Evolutionary conservation across 2,888 invertebrate species (phyloP).

Genomic region (Chelonus formosanus): DNA sequence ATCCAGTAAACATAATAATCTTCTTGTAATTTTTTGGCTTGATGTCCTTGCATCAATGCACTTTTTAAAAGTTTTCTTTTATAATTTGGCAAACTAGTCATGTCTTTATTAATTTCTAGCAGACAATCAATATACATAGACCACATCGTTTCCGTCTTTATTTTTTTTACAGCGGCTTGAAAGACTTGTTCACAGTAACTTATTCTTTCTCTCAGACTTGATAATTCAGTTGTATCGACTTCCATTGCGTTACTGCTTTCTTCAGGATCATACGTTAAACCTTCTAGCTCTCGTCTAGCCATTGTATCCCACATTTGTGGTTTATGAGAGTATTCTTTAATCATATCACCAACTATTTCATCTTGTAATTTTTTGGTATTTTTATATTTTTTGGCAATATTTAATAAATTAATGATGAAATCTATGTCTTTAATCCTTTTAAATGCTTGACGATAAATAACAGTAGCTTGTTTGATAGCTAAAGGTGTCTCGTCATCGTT

Average conservation of each 20-base stretch:
- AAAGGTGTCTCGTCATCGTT: constrained; percentile 42
- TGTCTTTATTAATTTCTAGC: constrained; percentile 67
- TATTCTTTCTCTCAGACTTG: constrained; percentile 64
- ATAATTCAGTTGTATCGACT: constrained; percentile 46
- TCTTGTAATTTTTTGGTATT: constrained; percentile 71
- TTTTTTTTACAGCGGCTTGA: constrained; percentile 65
- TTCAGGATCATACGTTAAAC: constrained; percentile 55
- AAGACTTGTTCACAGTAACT: constrained; percentile 67
- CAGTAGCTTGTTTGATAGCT: constrained; percentile 68
- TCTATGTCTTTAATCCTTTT: constrained; percentile 69
- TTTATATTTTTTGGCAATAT: constrained; percentile 69
- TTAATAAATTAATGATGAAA: constrained; percentile 71
- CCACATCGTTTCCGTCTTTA: constrained; percentile 69
- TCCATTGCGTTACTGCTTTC: constrained; percentile 46
- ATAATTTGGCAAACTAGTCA: constrained; percentile 63
- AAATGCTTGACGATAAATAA: constrained; percentile 72
- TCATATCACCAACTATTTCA: constrained; percentile 67
- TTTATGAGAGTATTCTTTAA: constrained; percentile 67
- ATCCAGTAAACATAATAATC: constrained; percentile 67
- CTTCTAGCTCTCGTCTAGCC: constrained; percentile 70
- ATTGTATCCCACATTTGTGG: constrained; percentile 71
- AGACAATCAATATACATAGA: constrained; percentile 69
- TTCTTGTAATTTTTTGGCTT: constrained; percentile 65
- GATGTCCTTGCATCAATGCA: constrained; percentile 67
- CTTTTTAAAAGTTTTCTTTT: constrained; percentile 67